Base-by-base conservation (phyloP, 2,113 vertebrate genomes). In the Xenotilapia flavipinnis region DNA sequence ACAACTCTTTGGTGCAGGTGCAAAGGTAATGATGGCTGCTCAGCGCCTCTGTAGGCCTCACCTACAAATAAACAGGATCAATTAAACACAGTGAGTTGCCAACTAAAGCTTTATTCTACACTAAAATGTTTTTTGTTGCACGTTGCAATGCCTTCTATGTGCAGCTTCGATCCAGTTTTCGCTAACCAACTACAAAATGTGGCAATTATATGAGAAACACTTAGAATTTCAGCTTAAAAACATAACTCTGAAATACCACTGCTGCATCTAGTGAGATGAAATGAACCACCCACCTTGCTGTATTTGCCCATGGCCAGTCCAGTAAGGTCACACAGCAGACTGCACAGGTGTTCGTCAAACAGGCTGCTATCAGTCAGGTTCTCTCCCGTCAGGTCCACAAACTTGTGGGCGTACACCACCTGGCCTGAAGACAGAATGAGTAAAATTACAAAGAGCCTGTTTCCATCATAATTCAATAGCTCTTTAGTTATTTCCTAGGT, bases 291-390 rank as follows among this genome's bases (percentile, higher is more conserved):
- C 97, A 99, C 99, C 98, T 99, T 99, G 86, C 93, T 96, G 94
- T 97, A 99, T 91, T 96, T 98, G 93, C 93, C 96, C 86, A 98
- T 93, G 85, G 98, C 97, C 89, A 99, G 92, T 75, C 85, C 94
- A 94, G 98, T 97, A 80, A 99, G 97, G 95, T 98, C 97, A 95
- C 93, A 97, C 60, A 99, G 73, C 75, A 99, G 97, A 93, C 95
- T 96, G 95, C 93, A 97, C 95, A 98, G 97, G 86, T 99, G 98
- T 80, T 97, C 97, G 95, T 99, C 98, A 96, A 99, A 98, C 86
- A 99, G 96, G 91, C 97, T 98, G 90, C 93, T 88, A 86, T 94
- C 98, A 80, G 98, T 99, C 91, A 99, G 95, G 92, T 96, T 99
- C 94, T 99, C 97, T 88, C 98, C 97, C 0, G 97, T 97, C 92